Base-by-base conservation (phyloP, 2,797 vertebrate species). In the Lepilemur septentrionalis region DNA sequence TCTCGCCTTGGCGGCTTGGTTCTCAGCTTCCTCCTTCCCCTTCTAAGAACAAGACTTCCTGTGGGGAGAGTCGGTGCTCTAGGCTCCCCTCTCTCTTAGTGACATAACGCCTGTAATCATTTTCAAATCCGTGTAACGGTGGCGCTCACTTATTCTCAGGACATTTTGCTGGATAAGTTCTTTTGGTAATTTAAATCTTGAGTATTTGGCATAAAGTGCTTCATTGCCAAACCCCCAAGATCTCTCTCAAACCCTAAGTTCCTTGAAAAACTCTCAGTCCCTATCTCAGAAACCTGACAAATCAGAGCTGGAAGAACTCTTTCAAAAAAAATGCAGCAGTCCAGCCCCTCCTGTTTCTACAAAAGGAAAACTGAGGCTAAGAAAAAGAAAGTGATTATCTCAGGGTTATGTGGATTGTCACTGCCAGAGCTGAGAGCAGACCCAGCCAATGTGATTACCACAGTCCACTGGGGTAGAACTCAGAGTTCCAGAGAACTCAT, bases 111-210 rank as follows among this genome's bases (percentile, higher is more conserved):
- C 22, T 57, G 41, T 78, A 61, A 6, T 70, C 52, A 57, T 95
- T 93, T 91, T 79, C 70, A 79, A 70, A 88, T 43, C 43, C 55
- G n/a, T 23, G 23, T 87, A 80, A 52, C 59, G 28, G 25, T 65
- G 65, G 50, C 38, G 67, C 59, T 91, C 65, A 50, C 89, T 83
- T 86, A 73, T 72, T 91, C 48, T 61, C 79, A 46, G 52, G 78
- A 92, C 80, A 81, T 92, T 76, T 85, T 92, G 63, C 35, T 83
- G 82, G 59, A 69, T 82, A 80, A 89, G 55, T 76, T 78, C 84
- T 32, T 93, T 78, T 73, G 70, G 89, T 83, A 83, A 52, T 81
- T 94, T 82, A 89, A 75, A 84, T 83, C 63, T 93, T 80, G 63
- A 91, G 28, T 57, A 63, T 87, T 86, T 93, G 38, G 35, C 73